Evolutionary conservation across 2,797 vertebrate species (phyloP).

Genomic region (Leontopithecus rosalia): DNA sequence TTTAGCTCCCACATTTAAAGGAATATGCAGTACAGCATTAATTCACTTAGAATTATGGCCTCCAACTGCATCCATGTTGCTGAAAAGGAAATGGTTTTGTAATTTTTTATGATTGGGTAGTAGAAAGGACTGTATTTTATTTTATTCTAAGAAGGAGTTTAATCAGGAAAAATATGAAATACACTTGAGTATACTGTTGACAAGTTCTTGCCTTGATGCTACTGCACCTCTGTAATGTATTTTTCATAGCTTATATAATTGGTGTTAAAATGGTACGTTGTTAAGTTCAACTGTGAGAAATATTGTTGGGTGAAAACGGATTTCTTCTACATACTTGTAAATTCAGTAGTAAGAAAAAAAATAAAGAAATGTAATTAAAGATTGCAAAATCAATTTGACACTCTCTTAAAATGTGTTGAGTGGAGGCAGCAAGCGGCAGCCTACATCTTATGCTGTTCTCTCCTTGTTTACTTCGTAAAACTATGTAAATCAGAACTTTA

Average conservation of each 20-base stretch:
- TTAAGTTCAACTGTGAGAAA: constrained; percentile 69
- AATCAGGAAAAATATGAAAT: not conserved
- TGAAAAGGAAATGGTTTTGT: not conserved
- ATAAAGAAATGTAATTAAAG: constrained; percentile 71
- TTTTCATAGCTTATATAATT: constrained; percentile 44
- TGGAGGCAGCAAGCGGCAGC: not conserved
- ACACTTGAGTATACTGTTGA: not conserved
- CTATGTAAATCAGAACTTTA: constrained; percentile 60
- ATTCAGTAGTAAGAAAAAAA: constrained; percentile 59
- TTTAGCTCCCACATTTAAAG: not conserved
- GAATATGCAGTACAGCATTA: not conserved
- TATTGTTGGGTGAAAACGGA: constrained; percentile 64
- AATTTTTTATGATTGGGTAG: not conserved
- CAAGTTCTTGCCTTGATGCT: not conserved
- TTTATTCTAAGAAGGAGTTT: not conserved
- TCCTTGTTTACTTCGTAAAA: constrained; percentile 62
- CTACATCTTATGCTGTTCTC: not conserved
- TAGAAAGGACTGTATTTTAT: not conserved
- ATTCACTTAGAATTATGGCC: not conserved
- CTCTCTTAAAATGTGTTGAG: constrained; percentile 52
- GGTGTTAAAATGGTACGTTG: constrained; percentile 59
- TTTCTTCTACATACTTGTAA: constrained; percentile 60
- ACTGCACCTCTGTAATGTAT: not conserved
- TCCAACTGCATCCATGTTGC: not conserved
- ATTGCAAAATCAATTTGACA: constrained; percentile 72